phyloP scores from a whole-genome alignment of 2,797 vertebrate species.

The Zonotrichia albicollis region DNA sequence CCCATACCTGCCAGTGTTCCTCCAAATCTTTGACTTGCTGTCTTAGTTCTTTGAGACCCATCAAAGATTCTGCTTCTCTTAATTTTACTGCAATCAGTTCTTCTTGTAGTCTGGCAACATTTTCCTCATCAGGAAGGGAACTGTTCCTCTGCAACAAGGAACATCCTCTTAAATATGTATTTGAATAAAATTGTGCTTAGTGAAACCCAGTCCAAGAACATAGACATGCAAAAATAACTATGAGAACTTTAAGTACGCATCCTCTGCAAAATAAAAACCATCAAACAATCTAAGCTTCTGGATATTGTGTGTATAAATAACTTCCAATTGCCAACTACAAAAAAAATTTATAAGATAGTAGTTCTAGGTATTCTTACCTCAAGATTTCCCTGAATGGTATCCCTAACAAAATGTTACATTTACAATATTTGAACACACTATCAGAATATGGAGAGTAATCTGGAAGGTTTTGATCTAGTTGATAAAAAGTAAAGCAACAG shows the following conservation, averaged over 20 bases:
- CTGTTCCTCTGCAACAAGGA: slow-evolving; percentile 85
- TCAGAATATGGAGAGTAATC: background rate
- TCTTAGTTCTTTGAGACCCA: slow-evolving; percentile 89
- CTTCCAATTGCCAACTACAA: background rate
- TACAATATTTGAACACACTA: background rate
- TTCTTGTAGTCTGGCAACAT: slow-evolving; percentile 92
- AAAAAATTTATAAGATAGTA: background rate
- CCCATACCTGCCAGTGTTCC: slow-evolving; percentile 95
- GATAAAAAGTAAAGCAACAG: background rate
- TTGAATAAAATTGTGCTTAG: background rate
- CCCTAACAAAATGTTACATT: background rate
- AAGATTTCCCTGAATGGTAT: background rate
- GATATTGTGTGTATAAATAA: background rate
- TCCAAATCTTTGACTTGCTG: slow-evolving; percentile 94
- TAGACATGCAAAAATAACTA: background rate
- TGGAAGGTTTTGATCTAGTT: background rate
- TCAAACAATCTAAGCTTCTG: background rate
- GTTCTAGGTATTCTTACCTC: background rate
- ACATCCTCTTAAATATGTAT: background rate
- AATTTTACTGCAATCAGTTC: slow-evolving; percentile 94
- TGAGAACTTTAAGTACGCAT: background rate
- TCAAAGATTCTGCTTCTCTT: slow-evolving; percentile 92
- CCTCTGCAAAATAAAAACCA: background rate
- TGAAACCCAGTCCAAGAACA: background rate
- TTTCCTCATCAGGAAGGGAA: slow-evolving; percentile 94